Evolutionary conservation across 2,113 vertebrate species (phyloP), one percentile per base, ranked within the genome.

Genomic region (Dipodomys stephensi): DNA sequence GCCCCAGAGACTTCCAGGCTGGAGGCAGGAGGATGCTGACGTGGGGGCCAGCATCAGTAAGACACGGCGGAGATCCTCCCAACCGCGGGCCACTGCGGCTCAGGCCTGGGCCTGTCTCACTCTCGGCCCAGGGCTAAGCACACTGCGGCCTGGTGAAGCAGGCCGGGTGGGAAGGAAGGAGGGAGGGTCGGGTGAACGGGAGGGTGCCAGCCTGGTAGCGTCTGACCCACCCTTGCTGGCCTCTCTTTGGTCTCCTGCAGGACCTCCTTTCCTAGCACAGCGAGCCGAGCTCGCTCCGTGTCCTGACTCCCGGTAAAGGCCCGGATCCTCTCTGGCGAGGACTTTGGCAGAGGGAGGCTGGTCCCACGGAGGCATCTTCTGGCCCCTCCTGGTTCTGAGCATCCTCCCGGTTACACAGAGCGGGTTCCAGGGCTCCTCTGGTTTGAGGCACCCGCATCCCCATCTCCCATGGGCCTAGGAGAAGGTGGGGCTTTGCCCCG

Each of bases 1-100:
- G 53, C 1, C 16, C 2, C 5, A 0, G 28, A 16, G 8, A 13
- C 20, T 28, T 15, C 57, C 1, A 13, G 0, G 1, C 2, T 2
- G 25, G 22, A 2, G 16, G 39, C 39, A 9, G 57, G 27, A 74
- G 71, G 7, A 2, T 0, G 2, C 10, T 7, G 2, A 25, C 35
- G 19, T 4, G 6, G 9, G 13, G 3, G 0, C 20, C 15, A 4
- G 67, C 28, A 4, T 25, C 2, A 46, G 16, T 22, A n/a, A 4
- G 35, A 39, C 35, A 39, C 35, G 35, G 35, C 3, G 35, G 35
- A 39, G 46, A 62, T 6, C 35, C 9, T 5, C 20, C 11, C 53
- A 4, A 1, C 7, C 18, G 0, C 16, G 2, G 87, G 6, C 27
- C 20, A 44, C 28, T 13, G 1, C 3, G 27, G n/a, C 35, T 18